Evolutionary conservation across 2,113 vertebrate species (phyloP), one percentile per base, ranked within the genome.

Genomic region (Pelmatolapia mariae): DNA sequence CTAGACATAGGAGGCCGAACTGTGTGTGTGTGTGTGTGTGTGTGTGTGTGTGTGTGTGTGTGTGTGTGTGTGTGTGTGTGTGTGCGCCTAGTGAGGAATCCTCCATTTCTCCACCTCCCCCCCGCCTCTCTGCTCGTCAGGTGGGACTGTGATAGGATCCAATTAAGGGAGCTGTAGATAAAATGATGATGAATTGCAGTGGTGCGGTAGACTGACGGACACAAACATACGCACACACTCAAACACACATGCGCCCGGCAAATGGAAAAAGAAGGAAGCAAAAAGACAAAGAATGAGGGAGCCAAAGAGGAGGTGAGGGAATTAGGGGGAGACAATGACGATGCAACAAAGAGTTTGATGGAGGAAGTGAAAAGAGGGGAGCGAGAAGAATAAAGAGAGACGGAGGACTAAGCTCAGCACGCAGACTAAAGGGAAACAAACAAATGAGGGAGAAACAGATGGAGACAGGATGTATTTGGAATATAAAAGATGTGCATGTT

Each of bases 111-210:
- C 56, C 86, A 31, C 68, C 87, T 79, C 26, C 68, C 85, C 26
- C 54, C 85, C 4, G 1, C 79, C 83, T 81, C 61, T 63, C 71
- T 36, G 16, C 79, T 80, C 86, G 47, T 94, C 92, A 93, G 94
- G 91, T 96, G 95, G 96, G 96, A 96, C 95, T 96, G 96, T 97
- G 97, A 97, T 97, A 96, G 97, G 95, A 92, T 97, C 97, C 97
- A 97, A 97, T 96, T 97, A 98, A 97, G 97, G 97, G 96, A 96
- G 96, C 96, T 90, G 96, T 95, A 97, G 97, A 97, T 98, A 97
- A 97, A 97, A 97, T 97, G 96, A 96, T 97, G 97, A 98, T 97
- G 97, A 97, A 97, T 97, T 97, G 96, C 97, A 91, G 89, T 87
- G 88, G 93, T 89, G 94, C 90, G 79, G 93, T 90, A 93, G 93